A percentile compares a stretch with the other conserved stretches of the same genome.
Evolutionary conservation across 2,113 vertebrate genomes (phyloP).

Genomic region (Mastomys natalensis): DNA sequence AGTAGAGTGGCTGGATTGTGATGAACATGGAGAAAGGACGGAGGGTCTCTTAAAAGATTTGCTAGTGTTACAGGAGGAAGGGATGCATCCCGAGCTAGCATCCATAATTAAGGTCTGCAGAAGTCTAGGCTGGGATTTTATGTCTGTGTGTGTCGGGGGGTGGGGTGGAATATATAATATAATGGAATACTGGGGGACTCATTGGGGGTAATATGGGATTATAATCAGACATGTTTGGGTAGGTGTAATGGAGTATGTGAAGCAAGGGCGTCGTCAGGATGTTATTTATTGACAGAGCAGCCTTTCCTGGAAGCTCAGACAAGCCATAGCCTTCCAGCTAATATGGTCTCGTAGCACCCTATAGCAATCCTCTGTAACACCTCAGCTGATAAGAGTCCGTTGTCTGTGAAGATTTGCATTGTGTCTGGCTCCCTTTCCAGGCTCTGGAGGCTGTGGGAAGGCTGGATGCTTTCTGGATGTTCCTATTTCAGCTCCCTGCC

Average conservation of each 20-base stretch:
- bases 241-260: neutral
- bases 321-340: neutral
- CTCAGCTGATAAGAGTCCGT: neutral
- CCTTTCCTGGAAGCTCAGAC: neutral
- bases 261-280: too few species aligned
- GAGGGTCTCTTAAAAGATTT: neutral
- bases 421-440: neutral
- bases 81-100: fast-evolving
- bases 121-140: neutral
- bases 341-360: neutral
- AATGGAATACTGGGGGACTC: neutral
- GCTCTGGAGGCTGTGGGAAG: fast-evolving
- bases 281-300: neutral
- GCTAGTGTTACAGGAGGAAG: neutral
- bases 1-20: neutral
- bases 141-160: too few species aligned
- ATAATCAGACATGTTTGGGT: neutral
- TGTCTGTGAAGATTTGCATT: neutral
- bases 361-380: neutral
- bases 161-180: too few species aligned
- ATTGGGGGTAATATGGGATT: neutral
- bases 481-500: neutral
- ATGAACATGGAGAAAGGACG: neutral
- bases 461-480: too few species aligned
- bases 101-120: neutral